Base-by-base conservation (phyloP, 1,140 invertebrate species). In the Zaprionus ornatus region DNA sequence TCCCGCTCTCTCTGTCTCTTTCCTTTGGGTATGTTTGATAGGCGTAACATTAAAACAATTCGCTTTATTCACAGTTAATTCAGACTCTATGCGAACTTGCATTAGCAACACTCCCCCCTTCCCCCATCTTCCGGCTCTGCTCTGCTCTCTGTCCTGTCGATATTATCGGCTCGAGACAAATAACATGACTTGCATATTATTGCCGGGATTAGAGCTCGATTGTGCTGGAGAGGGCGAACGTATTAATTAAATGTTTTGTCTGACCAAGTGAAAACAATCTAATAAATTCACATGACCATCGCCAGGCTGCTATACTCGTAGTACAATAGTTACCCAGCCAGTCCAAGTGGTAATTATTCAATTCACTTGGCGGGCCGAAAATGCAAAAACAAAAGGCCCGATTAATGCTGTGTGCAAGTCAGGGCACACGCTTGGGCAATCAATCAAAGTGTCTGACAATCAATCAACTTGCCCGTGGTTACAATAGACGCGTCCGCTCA, bases 371-470 rank as follows among this genome's bases (percentile, higher is more conserved):
- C 29, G 25, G 54, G 29, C 42, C 56, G 25, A 66, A 23, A 56
- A 62, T 60, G 37, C 45, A 65, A 70, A 78, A 78, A 84, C 72
- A 82, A 84, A 54, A 42, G 23, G 32, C 10, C 37, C 19, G 27
- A 37, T 42, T 19, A 66, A 60, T 27, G 29, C 12, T 54, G 23
- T 56, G 23, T 45, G 23, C 21, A 19, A 45, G 25, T 45, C 40
- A 54, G 25, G 40, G 76, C 68, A 74, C 74, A 79, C 45, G 66
- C 64, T 71, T 35, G 19, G 50, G 40, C 84, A 73, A 88, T 88
- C 84, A 90, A 88, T 88, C 84, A 88, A 90, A 66, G 74, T 50
- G 32, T 55, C 25, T 19, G 19, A 71, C 75, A 75, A 85, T 85
- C 82, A 75, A 79, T 83, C 84, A 88, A 56, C 12, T 27, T 12